Evolutionary conservation across 1,140 invertebrate genomes (phyloP).

Genomic region (Teleogryllus occipitalis): DNA sequence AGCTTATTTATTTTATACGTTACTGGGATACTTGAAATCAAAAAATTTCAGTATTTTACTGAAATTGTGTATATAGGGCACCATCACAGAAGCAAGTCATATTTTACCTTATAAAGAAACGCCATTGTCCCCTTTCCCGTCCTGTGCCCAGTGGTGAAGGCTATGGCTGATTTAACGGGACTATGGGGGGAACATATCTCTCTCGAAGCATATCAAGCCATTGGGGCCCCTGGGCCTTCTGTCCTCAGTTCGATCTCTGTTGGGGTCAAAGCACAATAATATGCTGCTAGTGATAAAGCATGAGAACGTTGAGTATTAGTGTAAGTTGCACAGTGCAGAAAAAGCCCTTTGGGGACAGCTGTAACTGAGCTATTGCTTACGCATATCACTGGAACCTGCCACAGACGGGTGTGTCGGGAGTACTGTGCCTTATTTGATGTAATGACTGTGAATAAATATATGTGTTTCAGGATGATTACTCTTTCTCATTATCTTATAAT

Average conservation of each 20-base stretch:
- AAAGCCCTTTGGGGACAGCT: neutral
- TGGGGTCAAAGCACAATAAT: neutral
- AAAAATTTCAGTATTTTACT: neutral
- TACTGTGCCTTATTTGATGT: conserved; percentile 4
- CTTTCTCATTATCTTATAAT: neutral
- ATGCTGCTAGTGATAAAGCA: neutral
- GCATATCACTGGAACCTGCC: conserved; percentile 3
- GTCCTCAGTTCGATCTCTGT: neutral
- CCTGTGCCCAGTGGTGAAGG: neutral
- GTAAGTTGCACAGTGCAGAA: neutral
- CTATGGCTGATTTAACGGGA: neutral
- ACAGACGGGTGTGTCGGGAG: neutral
- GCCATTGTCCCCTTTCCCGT: neutral
- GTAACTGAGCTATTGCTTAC: neutral
- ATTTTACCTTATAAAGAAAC: neutral
- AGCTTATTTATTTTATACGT: neutral
- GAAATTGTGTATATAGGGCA: neutral
- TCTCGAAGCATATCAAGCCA: neutral
- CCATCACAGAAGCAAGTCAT: neutral
- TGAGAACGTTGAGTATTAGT: neutral
- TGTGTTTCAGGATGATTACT: neutral
- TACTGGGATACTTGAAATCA: neutral
- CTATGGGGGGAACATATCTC: neutral
- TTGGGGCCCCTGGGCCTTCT: neutral
- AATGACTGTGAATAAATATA: conserved; percentile 1